Evolutionary conservation across 2,113 vertebrate genomes (phyloP), one percentile per base, ranked within the genome.

Genomic region (Danio rerio): DNA sequence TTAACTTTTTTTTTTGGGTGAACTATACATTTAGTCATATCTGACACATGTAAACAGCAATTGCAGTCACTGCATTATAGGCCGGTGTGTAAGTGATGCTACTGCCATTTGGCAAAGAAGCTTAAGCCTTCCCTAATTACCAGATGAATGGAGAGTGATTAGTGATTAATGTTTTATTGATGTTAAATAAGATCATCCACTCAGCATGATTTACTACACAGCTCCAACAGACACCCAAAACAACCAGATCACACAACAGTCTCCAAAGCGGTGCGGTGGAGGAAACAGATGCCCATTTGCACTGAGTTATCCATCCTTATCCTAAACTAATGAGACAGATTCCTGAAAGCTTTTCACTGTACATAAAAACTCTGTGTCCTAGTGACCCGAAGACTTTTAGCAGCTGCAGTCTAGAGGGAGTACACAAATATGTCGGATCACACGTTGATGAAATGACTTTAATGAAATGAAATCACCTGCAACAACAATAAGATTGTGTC

Each of bases 241-340:
- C 40, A 53, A 11, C 42, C n/a, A 9, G 47, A 45, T 49, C 70
- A 47, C 42, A 49, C 49, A 45, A n/a, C 62, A 20, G 76, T n/a
- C 11, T 70, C 10, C 40, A 78, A 40, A 65, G 10, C 61, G 15
- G 10, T 11, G 62, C n/a, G 53, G 52, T 13, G 7, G 15, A 50
- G 49, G 47, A 58, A 78, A 80, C 52, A 76, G 62, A 43, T 12
- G 20, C 6, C 81, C 40, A 50, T 83, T 83, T 73, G 40, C 53
- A 45, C 55, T 11, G 10, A 52, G 12, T 62, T 65, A 71, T 61
- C 42, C 72, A 85, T 62, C 50, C 83, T 75, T 49, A 66, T 59
- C 53, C 55, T 86, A 80, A 82, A 80, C 58, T 43, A 84, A 78
- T 43, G 47, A 79, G 80, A 84, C 80, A 78, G 81, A 6, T 61